A percentile compares a stretch with the other conserved stretches of the same genome.
phyloP scores from a whole-genome alignment of 2,113 vertebrate species.

The Chiloscyllium plagiosum region DNA sequence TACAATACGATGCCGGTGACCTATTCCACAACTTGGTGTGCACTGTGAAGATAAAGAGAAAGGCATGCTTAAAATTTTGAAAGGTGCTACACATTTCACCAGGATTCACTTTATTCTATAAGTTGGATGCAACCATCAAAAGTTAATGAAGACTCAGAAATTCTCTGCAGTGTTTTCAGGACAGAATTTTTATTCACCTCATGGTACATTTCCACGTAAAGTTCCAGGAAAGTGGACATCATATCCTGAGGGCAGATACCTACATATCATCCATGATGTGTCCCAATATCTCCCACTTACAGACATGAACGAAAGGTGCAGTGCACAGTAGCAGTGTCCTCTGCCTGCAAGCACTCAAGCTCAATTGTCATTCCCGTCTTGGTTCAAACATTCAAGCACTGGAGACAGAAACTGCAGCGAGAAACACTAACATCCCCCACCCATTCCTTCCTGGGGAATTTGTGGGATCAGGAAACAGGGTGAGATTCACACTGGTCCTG shows the following conservation, averaged over 20 bases:
- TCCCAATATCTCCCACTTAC: not conserved
- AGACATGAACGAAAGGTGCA: not conserved
- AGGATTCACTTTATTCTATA: not conserved
- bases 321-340: not conserved
- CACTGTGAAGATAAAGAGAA: constrained; percentile 61
- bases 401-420: not conserved
- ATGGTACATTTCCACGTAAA: not conserved
- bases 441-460: not conserved
- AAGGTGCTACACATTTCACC: not conserved
- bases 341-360: not conserved
- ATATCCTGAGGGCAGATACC: not conserved
- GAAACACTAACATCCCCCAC: not conserved
- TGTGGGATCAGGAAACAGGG: not conserved
- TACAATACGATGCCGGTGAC: constrained; percentile 82
- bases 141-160: not conserved
- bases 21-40: constrained; percentile 85
- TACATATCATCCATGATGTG: not conserved
- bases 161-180: not conserved
- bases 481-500: not conserved
- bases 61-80: not conserved
- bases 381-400: not conserved
- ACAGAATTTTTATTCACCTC: not conserved
- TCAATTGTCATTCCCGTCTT: not conserved
- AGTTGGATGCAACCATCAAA: not conserved
- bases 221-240: not conserved